Evolutionary conservation across 2,797 vertebrate species (phyloP), one percentile per base, ranked within the genome.

Genomic region (Erpetoichthys calabaricus): DNA sequence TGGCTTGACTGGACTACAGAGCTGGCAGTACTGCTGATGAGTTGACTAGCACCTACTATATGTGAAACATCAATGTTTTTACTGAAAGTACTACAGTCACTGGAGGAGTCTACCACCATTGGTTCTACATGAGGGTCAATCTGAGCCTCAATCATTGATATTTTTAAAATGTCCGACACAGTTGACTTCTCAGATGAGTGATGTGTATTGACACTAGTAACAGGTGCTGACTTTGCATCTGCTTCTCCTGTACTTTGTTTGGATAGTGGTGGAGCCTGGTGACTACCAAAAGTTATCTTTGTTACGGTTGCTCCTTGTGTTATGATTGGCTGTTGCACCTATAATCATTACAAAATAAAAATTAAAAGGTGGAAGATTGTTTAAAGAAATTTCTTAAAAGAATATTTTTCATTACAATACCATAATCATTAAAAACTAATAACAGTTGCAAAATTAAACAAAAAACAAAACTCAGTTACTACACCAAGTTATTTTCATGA

Each of bases 71-170:
- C 63, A 56, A 81, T 66, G 64, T 73, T 51, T 76, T 91, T 80
- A 64, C 67, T 78, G 70, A 85, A 67, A 63, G 82, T 70, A 69
- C 79, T 47, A 52, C 84, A 74, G 71, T 88, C 85, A 51, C 84
- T 81, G 70, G 89, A 89, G 8, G 91, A 85, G 57, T 95, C 94
- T 79, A 86, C 90, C 75, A 91, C 61, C 75, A 89, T 80, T 62
- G 83, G 86, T 73, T 92, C 96, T 1, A 80, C 69, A 65, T 89
- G 85, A 3, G 92, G 80, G 65, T 93, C 92, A 61, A 91, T 94
- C 80, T 94, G 91, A 42, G 94, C 92, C 84, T 98, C 91, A 89
- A 97, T 89, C 94, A 97, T 86, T 73, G 96, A 97, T 81, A 97
- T 97, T 81, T 93, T 95, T 77, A 96, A 80, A 76, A 91, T 90